These are phyloP conservation scores for Yponomeuta malinellus DNA, from an alignment of 2,888 invertebrate genomes.

Conservation along the genomic window DNA sequence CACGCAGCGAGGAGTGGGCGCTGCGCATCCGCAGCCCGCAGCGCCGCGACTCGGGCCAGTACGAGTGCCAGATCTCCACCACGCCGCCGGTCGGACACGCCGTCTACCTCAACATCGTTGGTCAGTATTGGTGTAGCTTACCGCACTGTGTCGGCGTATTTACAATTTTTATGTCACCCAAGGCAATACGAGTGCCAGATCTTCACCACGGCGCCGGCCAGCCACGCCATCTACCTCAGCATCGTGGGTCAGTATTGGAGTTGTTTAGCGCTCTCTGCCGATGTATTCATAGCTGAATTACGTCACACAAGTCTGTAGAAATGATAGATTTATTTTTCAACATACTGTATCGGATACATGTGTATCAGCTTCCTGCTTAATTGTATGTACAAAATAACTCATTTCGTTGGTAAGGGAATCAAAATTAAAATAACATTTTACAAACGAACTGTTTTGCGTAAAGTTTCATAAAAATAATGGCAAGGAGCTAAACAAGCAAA, in stretches of 20 bases:
- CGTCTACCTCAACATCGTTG: slow-evolving; percentile 87
- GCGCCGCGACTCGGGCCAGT: slow-evolving; percentile 90
- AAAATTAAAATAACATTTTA: too few species aligned
- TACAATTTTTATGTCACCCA: neutral
- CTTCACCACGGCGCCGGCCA: slow-evolving; percentile 91
- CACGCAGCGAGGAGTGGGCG: slow-evolving; percentile 92
- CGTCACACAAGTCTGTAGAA: too few species aligned
- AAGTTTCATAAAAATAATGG: too few species aligned
- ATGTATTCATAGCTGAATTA: neutral
- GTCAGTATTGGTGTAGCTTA: slow-evolving; percentile 69
- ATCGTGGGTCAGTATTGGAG: slow-evolving; percentile 84
- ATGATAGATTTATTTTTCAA: too few species aligned
- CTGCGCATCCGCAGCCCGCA: slow-evolving; percentile 79
- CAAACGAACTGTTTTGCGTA: too few species aligned
- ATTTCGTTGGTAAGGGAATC: too few species aligned
- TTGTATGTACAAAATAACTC: too few species aligned
- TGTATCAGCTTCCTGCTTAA: too few species aligned
- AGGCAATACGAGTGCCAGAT: slow-evolving; percentile 52
- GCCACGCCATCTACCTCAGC: slow-evolving; percentile 86
- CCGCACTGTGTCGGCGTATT: neutral
- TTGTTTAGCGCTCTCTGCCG: neutral
- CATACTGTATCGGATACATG: too few species aligned
- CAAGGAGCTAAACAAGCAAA: too few species aligned
- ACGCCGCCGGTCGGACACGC: slow-evolving; percentile 91
- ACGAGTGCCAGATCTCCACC: slow-evolving; percentile 94